These are phyloP conservation scores for Eulacestoma nigropectus DNA, from an alignment of 2,113 vertebrate genomes.

Conservation along the genomic window DNA sequence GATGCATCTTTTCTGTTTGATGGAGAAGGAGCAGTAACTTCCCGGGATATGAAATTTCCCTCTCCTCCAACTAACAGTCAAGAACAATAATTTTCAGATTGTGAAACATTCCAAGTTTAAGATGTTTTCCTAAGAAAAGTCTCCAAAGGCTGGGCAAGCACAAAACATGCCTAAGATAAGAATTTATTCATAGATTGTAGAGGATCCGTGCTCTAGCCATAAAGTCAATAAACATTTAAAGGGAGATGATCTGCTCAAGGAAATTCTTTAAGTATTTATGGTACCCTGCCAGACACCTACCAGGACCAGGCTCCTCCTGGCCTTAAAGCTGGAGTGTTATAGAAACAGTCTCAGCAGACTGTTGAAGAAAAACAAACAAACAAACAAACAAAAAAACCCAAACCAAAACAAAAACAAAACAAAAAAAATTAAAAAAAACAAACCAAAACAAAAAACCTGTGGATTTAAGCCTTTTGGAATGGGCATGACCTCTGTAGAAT, in stretches of 20 bases:
- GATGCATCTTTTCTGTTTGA: not conserved
- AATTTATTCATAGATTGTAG: not conserved
- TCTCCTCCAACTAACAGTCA: not conserved
- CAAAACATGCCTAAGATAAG: not conserved
- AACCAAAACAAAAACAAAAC: too few species aligned
- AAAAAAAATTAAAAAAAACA: too few species aligned
- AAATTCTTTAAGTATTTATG: constrained; percentile 11
- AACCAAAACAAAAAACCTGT: not conserved
- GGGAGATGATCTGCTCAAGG: not conserved
- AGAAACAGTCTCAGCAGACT: not conserved
- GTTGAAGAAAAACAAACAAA: not conserved
- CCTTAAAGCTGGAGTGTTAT: not conserved
- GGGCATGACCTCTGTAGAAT: not conserved
- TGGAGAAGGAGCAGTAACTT: not conserved
- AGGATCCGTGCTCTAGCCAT: not conserved
- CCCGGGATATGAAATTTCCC: not conserved
- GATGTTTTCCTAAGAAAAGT: not conserved
- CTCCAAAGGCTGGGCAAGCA: not conserved
- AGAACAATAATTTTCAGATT: not conserved
- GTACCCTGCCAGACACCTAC: not conserved
- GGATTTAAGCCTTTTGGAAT: not conserved
- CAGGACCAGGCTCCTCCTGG: not conserved
- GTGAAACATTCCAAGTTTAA: not conserved
- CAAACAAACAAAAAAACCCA: too few species aligned
- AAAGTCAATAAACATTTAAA: not conserved